A percentile compares a stretch with the other conserved stretches of the same genome.
Evolutionary conservation across 2,888 invertebrate species (phyloP).

Genomic region (Papilio elwesi): DNA sequence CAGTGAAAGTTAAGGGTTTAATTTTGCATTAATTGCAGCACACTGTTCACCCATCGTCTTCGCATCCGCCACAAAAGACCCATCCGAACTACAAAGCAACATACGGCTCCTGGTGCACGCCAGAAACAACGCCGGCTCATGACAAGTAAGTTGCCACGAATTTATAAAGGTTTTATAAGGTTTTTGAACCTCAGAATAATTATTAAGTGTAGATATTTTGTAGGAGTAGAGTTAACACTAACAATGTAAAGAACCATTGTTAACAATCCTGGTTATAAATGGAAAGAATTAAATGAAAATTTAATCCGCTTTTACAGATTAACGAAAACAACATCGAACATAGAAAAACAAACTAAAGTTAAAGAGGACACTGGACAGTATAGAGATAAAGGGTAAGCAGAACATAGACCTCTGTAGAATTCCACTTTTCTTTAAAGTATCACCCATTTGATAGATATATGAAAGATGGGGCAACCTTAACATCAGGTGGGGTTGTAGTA

Average conservation of each 20-base stretch:
- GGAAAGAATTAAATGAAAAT: slow-evolving; percentile 11
- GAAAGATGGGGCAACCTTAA: no score
- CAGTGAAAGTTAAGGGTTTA: no score
- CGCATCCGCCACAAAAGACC: slow-evolving; percentile 44
- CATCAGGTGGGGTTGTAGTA: no score
- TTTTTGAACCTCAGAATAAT: no score
- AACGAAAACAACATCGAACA: slow-evolving; percentile 54
- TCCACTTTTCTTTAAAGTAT: no score
- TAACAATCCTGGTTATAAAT: no score
- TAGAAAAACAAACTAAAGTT: slow-evolving; percentile 57
- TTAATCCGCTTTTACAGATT: slow-evolving; percentile 48
- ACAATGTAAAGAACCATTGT: no score
- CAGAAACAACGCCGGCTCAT: slow-evolving; percentile 62
- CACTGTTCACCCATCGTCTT: slow-evolving; percentile 66
- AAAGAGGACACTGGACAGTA: slow-evolving; percentile 51
- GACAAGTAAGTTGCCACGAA: slow-evolving; percentile 55
- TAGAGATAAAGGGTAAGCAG: slow-evolving; percentile 53
- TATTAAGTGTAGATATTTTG: no score
- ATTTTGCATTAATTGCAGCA: slow-evolving; percentile 58
- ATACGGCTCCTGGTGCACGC: slow-evolving; percentile 74
- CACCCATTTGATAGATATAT: no score
- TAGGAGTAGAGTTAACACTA: no score
- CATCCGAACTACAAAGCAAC: slow-evolving; percentile 51
- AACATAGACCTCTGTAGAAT: neutral
- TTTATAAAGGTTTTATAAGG: no score